Conservation (phyloP, 2,888 invertebrate genomes). For the Nematopogon swammerdamellus region DNA sequence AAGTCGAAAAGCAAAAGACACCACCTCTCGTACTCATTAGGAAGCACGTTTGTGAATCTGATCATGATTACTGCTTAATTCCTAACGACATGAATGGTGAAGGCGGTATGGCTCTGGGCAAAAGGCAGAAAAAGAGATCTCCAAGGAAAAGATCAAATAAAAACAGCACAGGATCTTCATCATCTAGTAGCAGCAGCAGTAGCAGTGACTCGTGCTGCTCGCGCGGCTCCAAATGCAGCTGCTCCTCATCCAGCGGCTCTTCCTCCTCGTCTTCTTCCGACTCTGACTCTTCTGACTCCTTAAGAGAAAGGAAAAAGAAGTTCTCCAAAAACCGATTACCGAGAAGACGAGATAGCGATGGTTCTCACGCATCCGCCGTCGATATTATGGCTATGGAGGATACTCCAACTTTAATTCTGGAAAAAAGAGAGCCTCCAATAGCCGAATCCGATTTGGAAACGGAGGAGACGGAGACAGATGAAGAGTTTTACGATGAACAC, state of each 20-base stretch:
- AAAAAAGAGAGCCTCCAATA: conserved; percentile 59
- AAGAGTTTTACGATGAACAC: conserved; percentile 84
- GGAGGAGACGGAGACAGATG: conserved; percentile 80
- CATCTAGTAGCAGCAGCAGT: conserved; percentile 74
- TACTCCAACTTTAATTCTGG: conserved; percentile 39
- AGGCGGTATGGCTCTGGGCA: conserved; percentile 34
- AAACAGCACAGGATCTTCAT: conserved; percentile 47
- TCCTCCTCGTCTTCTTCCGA: conserved; percentile 60
- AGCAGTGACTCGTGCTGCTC: conserved; percentile 77
- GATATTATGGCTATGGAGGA: conserved; percentile 53
- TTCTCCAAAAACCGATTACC: conserved; percentile 32
- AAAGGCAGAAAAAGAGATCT: conserved; percentile 47
- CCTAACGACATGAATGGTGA: conserved; percentile 43
- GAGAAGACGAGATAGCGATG: conserved; percentile 35
- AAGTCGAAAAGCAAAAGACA: conserved; percentile 56
- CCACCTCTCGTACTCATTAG: conserved; percentile 44
- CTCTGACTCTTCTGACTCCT: conserved; percentile 43
- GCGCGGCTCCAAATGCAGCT: conserved; percentile 81
- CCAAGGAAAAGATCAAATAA: conserved; percentile 37
- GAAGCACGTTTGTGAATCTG: conserved; percentile 61
- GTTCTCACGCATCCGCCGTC: conserved; percentile 54
- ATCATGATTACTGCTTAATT: conserved; percentile 74
- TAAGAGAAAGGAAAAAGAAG: conserved; percentile 43
- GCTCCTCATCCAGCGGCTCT: conserved; percentile 69
- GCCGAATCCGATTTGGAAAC: conserved; percentile 84